Evolutionary conservation across 1,140 invertebrate species (phyloP), one percentile per base, ranked within the genome.

Genomic region (Tribolium castaneum): DNA sequence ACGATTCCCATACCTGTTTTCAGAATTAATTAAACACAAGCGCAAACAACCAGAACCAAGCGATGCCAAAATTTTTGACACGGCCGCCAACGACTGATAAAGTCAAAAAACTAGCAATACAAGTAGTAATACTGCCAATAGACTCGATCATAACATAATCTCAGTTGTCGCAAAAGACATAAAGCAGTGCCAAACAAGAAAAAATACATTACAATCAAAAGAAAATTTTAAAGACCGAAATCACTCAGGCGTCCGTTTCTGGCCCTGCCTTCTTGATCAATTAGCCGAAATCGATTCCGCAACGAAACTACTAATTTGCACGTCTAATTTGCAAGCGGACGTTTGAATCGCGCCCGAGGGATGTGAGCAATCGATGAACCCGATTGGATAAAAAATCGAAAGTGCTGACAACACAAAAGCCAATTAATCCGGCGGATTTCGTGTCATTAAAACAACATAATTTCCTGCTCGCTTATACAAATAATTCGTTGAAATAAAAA

Each of bases 1-100:
- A 52, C 35, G 72, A 75, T 75, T 75, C 72, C 54, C 51, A 45
- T 74, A 75, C 72, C 51, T 35, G 72, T 75, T 75, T 75, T 75
- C 51, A 39, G 72, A 75, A 75, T 75, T 75, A 75, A 75, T 75
- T 75, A 75, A 75, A 25, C 25, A 10, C 25, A 5, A 30, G 25
- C 25, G 25, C 25, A 30, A 30, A 30, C 25, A 30, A 30, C 25
- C 3, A 30, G 25, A 30, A 30, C 25, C 25, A 30, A 30, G 0
- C 25, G 25, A 30, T 30, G 25, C 25, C 25, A 30, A 30, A 30
- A 30, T 30, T 30, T 30, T 30, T 30, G 25, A 30, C 25, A 30
- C 25, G 25, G 5, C 25, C 3, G 25, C 16, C 0, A 30, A 30
- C 1, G 16, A 19, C 16, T 19, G 16, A 19, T 19, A 19, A 19